Conservation (phyloP, 2,797 vertebrate species). For the Xenentodon cancila region DNA sequence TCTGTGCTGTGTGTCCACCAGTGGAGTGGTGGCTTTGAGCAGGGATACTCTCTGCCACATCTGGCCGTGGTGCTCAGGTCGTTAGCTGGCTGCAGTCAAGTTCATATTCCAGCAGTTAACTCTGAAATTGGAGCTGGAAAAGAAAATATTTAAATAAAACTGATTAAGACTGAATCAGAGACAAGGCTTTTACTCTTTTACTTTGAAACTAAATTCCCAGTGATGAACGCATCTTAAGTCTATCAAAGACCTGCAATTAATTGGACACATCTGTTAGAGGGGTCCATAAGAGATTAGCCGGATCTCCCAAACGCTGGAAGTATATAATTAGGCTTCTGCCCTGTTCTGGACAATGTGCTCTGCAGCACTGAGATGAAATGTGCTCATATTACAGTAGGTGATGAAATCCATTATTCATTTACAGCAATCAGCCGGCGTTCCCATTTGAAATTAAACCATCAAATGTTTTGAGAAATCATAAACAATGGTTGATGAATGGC, state of each 20-base stretch:
- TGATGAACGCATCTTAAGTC: slow-evolving; percentile 56
- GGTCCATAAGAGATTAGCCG: slow-evolving; percentile 68
- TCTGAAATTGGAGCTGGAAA: slow-evolving; percentile 27
- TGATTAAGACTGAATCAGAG: slow-evolving; percentile 41
- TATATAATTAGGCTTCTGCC: slow-evolving; percentile 62
- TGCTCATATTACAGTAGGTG: slow-evolving; percentile 59
- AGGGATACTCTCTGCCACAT: slow-evolving; percentile 24
- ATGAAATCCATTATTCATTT: slow-evolving; percentile 75
- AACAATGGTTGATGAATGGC: slow-evolving; percentile 22
- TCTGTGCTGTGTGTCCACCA: slow-evolving; percentile 28
- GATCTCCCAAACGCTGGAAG: slow-evolving; percentile 47
- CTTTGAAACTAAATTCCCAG: slow-evolving; percentile 75
- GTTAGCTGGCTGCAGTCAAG: slow-evolving; percentile 51
- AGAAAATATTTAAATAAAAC: slow-evolving; percentile 29
- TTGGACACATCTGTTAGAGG: slow-evolving; percentile 76
- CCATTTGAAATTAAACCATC: slow-evolving; percentile 45
- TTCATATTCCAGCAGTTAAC: slow-evolving; percentile 31
- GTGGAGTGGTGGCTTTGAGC: slow-evolving; percentile 39
- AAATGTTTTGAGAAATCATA: slow-evolving; percentile 18
- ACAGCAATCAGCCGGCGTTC: slow-evolving; percentile 56
- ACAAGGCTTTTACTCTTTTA: slow-evolving; percentile 39
- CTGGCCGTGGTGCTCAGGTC: slow-evolving; percentile 27
- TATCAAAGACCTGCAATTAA: slow-evolving; percentile 77
- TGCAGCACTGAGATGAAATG: slow-evolving; percentile 45
- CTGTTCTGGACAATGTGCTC: slow-evolving; percentile 56